phyloP scores from a whole-genome alignment of 92 coral and sea anemone genomes.

The Hydrozoanthus gracilis region DNA sequence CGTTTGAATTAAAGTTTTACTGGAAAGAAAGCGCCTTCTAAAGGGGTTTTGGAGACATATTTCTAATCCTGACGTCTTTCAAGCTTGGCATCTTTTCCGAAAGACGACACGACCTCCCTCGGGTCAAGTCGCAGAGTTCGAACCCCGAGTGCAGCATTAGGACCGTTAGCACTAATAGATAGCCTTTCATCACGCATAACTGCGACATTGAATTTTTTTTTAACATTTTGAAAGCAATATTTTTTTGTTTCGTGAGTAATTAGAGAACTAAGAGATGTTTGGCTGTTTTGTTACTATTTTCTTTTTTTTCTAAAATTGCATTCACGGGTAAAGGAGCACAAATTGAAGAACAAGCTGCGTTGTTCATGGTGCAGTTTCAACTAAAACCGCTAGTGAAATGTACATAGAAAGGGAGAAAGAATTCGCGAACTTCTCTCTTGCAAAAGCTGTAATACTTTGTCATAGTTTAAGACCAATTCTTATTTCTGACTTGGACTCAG shows the following conservation, averaged over 20 bases:
- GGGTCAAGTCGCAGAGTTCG: constrained; percentile 19
- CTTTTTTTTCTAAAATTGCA: too few relatives aligned
- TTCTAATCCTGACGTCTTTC: not conserved
- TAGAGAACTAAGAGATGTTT: too few relatives aligned
- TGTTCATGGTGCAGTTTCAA: too few relatives aligned
- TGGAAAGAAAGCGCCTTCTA: not conserved
- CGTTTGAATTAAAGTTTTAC: not conserved
- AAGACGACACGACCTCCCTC: constrained; percentile 14
- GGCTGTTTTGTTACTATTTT: too few relatives aligned
- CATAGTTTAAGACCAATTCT: too few relatives aligned
- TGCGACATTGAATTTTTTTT: not conserved
- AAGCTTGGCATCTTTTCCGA: not conserved
- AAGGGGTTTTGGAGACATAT: not conserved
- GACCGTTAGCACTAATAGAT: not conserved
- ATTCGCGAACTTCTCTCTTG: too few relatives aligned
- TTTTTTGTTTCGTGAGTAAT: not conserved
- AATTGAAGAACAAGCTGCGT: too few relatives aligned
- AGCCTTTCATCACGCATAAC: constrained; percentile 14
- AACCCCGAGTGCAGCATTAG: not conserved
- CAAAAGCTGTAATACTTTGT: too few relatives aligned
- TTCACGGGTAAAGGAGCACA: too few relatives aligned
- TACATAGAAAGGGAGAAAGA: too few relatives aligned
- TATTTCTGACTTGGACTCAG: too few relatives aligned
- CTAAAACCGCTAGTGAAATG: too few relatives aligned
- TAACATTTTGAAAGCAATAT: not conserved